Conservation (phyloP, 1,140 invertebrate genomes). For the Lamellibrachia luymesi region DNA sequence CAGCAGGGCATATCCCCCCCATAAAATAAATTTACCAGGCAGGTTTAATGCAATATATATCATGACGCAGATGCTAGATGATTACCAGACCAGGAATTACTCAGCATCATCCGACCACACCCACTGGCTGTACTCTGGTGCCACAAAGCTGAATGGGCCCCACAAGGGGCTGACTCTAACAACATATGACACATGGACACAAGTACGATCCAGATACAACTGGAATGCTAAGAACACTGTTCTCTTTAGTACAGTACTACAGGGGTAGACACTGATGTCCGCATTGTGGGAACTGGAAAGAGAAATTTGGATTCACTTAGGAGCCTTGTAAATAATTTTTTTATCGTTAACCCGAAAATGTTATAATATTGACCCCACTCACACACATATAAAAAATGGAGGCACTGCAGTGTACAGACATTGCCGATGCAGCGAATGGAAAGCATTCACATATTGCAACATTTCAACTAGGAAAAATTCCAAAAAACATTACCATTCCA, state of each 20-base stretch:
- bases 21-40: neutral
- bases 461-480: no score
- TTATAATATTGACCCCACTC: no score
- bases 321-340: neutral
- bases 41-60: neutral
- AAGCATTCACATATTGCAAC: no score
- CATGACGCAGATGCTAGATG: neutral
- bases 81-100: neutral
- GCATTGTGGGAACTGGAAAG: neutral
- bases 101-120: neutral
- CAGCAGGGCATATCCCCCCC: no score
- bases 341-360: no score
- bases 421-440: no score
- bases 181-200: neutral
- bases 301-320: neutral
- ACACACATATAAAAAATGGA: no score
- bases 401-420: no score
- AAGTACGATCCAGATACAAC: neutral
- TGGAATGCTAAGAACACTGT: neutral
- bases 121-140: neutral
- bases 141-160: neutral
- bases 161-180: neutral
- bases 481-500: no score
- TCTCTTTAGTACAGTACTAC: neutral
- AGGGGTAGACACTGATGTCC: neutral